Evolutionary conservation across 64 coral and sea anemone genomes (phyloP).

Genomic region (Acropora yongei): DNA sequence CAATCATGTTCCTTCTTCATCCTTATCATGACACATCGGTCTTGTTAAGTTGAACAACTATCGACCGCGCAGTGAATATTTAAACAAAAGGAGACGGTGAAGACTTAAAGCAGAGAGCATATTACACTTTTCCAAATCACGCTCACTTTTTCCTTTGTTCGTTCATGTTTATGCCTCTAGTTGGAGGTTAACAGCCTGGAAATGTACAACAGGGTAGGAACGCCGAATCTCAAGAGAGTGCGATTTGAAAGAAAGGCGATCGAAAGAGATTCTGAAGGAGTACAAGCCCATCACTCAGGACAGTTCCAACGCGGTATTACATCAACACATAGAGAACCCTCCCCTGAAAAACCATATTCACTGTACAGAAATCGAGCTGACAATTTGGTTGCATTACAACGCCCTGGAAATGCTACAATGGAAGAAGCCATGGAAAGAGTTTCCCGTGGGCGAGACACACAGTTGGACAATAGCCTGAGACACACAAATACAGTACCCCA

Average conservation of each 20-base stretch:
- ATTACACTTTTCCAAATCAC: too few species aligned
- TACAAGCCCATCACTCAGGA: not conserved
- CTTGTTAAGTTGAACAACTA: too few species aligned
- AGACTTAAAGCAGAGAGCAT: too few species aligned
- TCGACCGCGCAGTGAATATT: too few species aligned
- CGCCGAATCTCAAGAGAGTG: conserved; percentile 79
- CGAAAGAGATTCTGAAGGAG: conserved; percentile 47
- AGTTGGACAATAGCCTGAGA: not conserved
- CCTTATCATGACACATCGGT: too few species aligned
- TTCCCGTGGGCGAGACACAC: not conserved
- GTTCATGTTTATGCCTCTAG: not conserved
- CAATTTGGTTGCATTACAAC: not conserved
- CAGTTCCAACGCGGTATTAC: not conserved
- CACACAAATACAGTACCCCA: not conserved
- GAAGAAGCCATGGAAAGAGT: not conserved
- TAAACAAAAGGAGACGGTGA: too few species aligned
- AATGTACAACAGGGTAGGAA: conserved; percentile 33
- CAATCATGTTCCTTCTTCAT: too few species aligned
- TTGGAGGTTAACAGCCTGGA: conserved; percentile 56
- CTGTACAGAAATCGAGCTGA: conserved; percentile 14
- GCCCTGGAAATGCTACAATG: not conserved
- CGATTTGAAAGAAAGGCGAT: conserved; percentile 93
- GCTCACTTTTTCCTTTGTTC: too few species aligned
- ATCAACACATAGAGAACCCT: not conserved
- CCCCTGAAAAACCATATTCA: not conserved